These are phyloP conservation scores for Melieria crassipennis DNA, from an alignment of 2,888 invertebrate genomes.

Conservation along the genomic window DNA sequence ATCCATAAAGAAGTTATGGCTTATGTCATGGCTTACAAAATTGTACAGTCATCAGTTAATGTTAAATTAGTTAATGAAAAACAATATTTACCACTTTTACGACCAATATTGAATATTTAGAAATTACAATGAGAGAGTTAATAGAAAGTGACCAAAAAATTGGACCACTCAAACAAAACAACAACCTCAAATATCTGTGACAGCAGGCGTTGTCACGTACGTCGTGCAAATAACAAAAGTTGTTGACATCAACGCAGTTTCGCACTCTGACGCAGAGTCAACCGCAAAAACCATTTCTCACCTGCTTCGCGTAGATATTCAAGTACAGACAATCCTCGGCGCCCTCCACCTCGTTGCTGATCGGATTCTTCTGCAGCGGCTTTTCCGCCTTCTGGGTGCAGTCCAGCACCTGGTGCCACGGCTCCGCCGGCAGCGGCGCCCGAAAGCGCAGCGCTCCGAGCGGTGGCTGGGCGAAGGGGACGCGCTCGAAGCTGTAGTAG, in stretches of 20 bases:
- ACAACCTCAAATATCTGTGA: no score
- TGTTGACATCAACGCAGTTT: not conserved
- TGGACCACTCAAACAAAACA: no score
- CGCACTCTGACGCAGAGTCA: not conserved
- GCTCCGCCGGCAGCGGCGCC: slow-evolving; percentile 62
- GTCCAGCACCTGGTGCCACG: slow-evolving; percentile 65
- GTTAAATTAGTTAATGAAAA: no score
- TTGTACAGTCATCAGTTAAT: no score
- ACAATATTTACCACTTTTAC: no score
- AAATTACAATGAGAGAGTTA: no score
- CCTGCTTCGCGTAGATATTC: slow-evolving; percentile 63
- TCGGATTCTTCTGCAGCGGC: slow-evolving; percentile 58
- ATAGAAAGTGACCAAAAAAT: no score
- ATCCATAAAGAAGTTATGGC: no score
- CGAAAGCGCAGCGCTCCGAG: slow-evolving; percentile 58
- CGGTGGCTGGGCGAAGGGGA: slow-evolving; percentile 61
- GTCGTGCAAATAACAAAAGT: not conserved
- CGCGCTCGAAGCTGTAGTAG: slow-evolving; percentile 60
- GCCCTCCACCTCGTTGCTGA: slow-evolving; percentile 59
- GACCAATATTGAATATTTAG: no score
- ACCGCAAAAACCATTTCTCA: slow-evolving; percentile 40
- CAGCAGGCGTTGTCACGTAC: no score
- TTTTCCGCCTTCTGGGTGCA: slow-evolving; percentile 57
- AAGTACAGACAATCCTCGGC: slow-evolving; percentile 68
- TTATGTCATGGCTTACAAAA: no score